These are phyloP conservation scores for Dryocosmus kuriphilus DNA, from an alignment of 2,888 invertebrate species.

Conservation along the genomic window DNA sequence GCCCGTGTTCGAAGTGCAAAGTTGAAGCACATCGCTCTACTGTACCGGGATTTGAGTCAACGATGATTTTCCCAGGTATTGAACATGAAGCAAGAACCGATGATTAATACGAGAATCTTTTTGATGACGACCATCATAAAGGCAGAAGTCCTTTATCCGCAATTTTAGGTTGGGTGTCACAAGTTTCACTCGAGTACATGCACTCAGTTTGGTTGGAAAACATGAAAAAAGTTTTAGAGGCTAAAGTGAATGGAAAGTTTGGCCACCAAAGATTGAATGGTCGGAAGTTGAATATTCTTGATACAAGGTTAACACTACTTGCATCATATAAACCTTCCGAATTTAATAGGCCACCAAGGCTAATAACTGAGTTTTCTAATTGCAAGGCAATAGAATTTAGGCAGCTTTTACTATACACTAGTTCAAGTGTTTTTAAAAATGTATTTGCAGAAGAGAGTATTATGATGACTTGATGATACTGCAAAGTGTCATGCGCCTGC, in stretches of 20 bases:
- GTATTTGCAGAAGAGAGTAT: background rate
- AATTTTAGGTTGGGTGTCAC: background rate
- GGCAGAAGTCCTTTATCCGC: background rate
- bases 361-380: background rate
- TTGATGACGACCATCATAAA: background rate
- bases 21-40: background rate
- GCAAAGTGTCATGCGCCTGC: too few species aligned
- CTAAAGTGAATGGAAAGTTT: background rate
- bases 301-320: background rate
- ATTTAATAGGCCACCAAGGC: background rate
- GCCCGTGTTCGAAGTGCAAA: constrained; percentile 7
- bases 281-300: background rate
- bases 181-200: background rate
- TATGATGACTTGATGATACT: background rate
- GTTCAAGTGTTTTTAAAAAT: constrained; percentile 7
- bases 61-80: constrained; percentile 1
- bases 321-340: background rate
- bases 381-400: too few species aligned
- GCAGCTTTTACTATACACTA: constrained; percentile 45
- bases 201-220: background rate
- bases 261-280: background rate
- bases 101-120: background rate
- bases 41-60: background rate
- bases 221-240: too few species aligned
- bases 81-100: background rate